phyloP scores from a whole-genome alignment of 2,888 invertebrate genomes.

The Philaethria dido region DNA sequence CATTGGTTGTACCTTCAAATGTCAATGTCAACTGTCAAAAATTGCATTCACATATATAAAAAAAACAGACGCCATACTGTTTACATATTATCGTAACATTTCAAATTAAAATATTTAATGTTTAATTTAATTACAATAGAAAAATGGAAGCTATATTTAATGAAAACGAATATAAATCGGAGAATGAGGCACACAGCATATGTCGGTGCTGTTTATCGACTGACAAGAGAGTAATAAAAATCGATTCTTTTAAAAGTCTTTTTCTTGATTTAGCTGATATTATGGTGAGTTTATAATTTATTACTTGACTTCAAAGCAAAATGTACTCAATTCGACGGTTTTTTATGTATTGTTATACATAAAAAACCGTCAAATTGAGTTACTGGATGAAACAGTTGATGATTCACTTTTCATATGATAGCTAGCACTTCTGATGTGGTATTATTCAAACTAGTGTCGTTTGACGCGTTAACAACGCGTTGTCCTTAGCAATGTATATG shows the following conservation, averaged over 20 bases:
- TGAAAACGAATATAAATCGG: conserved; percentile 38
- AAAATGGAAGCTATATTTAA: conserved; percentile 33
- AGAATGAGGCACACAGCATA: conserved; percentile 48
- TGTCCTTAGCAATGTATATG: too few relatives aligned
- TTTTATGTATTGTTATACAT: too few relatives aligned
- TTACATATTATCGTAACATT: conserved; percentile 26
- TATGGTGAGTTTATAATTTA: conserved; percentile 55
- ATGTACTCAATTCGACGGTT: too few relatives aligned
- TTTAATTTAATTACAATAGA: conserved; percentile 3
- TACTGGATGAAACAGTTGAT: too few relatives aligned
- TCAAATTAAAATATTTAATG: conserved; percentile 28
- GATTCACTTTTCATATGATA: too few relatives aligned
- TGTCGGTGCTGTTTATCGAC: conserved; percentile 70
- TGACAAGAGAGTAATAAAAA: conserved; percentile 55
- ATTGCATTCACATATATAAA: neutral
- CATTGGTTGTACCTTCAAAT: neutral
- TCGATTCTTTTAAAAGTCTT: conserved; percentile 47
- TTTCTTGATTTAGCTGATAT: conserved; percentile 64
- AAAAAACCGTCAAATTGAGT: too few relatives aligned
- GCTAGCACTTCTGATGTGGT: too few relatives aligned
- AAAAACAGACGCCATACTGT: conserved; percentile 39
- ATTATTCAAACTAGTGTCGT: too few relatives aligned
- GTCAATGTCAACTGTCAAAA: conserved; percentile 27
- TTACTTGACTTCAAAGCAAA: too few relatives aligned
- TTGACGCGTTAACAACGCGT: too few relatives aligned